Percentiles rank a stretch among this genome's conserved stretches.
Conservation (phyloP, 1,140 invertebrate species). For the Polyergus mexicanus region DNA sequence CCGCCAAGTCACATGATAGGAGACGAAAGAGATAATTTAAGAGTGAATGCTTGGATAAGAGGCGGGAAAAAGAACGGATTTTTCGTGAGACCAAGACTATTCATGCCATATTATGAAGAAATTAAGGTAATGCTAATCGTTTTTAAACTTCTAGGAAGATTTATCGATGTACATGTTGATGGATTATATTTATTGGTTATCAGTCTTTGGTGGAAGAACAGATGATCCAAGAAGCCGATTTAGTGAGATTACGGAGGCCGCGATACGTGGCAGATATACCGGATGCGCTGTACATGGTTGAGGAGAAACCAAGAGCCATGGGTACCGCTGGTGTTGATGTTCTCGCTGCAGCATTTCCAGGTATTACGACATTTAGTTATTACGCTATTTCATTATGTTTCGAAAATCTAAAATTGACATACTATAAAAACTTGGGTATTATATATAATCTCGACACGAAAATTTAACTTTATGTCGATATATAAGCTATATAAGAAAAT, state of each 20-base stretch:
- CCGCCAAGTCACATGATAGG: constrained; percentile 96
- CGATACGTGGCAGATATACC: constrained; percentile 93
- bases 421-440: background rate
- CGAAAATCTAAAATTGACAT: background rate
- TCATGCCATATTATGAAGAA: constrained; percentile 98
- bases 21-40: constrained; percentile 89
- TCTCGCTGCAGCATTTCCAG: constrained; percentile 88
- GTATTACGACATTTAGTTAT: constrained; percentile 73
- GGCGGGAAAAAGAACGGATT: constrained; percentile 92
- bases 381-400: background rate
- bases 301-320: constrained; percentile 88
- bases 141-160: background rate
- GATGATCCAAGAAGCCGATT: constrained; percentile 92
- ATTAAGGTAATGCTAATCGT: constrained; percentile 90
- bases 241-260: constrained; percentile 90
- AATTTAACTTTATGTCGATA: too few relatives aligned
- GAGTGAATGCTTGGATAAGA: constrained; percentile 95
- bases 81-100: constrained; percentile 94
- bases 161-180: background rate
- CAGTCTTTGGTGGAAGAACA: constrained; percentile 94
- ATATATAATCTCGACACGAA: too few relatives aligned
- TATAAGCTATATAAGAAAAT: background rate
- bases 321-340: constrained; percentile 89
- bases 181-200: constrained; percentile 38
- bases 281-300: constrained; percentile 97